A percentile compares a stretch with the other conserved stretches of the same genome.
Evolutionary conservation across 1,140 invertebrate genomes (phyloP).

Genomic region (Augochlora pura): DNA sequence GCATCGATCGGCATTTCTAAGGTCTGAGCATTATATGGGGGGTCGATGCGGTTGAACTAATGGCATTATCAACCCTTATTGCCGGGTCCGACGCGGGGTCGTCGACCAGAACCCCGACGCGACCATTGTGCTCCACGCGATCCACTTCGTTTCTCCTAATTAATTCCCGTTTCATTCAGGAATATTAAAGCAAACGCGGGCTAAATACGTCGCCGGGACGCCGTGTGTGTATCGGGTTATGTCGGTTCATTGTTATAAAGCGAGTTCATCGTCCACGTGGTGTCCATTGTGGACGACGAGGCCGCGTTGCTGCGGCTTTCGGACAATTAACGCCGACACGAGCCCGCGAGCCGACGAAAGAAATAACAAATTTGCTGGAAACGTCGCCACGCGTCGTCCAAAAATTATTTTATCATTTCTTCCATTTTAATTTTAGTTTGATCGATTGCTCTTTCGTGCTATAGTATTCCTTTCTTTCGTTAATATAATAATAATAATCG

Average conservation of each 20-base stretch:
- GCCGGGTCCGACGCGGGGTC: slow-evolving; percentile 44
- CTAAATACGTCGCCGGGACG: slow-evolving; percentile 16
- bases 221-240: neutral
- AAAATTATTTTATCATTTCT: too few species aligned
- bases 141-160: slow-evolving; percentile 13
- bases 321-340: neutral
- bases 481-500: too few species aligned
- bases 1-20: slow-evolving; percentile 58
- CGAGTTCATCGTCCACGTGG: slow-evolving; percentile 27
- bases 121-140: neutral
- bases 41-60: slow-evolving; percentile 44
- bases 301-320: neutral
- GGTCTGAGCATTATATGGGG: slow-evolving; percentile 54
- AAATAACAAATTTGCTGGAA: too few species aligned
- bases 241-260: slow-evolving; percentile 28
- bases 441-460: too few species aligned
- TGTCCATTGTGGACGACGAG: neutral
- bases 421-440: too few species aligned
- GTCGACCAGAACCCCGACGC: slow-evolving; percentile 46
- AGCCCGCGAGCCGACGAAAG: too few species aligned
- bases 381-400: too few species aligned
- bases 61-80: slow-evolving; percentile 63
- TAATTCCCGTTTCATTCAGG: slow-evolving; percentile 25
- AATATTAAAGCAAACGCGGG: slow-evolving; percentile 6
- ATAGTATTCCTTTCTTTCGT: too few species aligned